Percentiles rank a stretch among this genome's conserved stretches.
These are phyloP conservation scores for Myotis yumanensis DNA, from an alignment of 2,113 vertebrate genomes.

Conservation along the genomic window DNA sequence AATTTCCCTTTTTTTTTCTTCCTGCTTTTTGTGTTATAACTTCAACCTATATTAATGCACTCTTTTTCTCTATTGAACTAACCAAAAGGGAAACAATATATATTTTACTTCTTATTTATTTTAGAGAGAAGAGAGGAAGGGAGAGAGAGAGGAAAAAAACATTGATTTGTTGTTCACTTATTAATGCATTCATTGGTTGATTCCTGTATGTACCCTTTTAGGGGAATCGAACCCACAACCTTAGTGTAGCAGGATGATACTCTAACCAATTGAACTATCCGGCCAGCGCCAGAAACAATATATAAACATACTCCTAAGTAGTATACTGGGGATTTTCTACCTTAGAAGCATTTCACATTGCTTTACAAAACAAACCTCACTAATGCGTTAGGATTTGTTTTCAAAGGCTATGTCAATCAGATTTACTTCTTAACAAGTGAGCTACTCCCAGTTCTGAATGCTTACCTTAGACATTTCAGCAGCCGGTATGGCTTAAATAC, in stretches of 20 bases:
- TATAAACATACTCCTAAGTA: neutral
- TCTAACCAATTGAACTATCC: too few species aligned
- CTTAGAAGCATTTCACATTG: neutral
- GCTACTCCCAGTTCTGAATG: neutral
- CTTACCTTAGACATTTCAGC: neutral
- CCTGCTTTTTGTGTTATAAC: neutral
- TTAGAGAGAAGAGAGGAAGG: neutral
- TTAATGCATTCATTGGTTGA: neutral
- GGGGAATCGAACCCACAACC: neutral
- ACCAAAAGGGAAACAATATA: neutral
- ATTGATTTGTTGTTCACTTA: too few species aligned
- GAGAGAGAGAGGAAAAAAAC: neutral
- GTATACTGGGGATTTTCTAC: neutral
- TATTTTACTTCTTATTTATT: neutral
- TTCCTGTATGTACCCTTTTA: neutral
- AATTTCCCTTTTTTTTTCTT: neutral
- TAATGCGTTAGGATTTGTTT: neutral
- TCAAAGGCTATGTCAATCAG: neutral
- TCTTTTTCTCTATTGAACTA: neutral
- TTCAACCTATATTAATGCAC: neutral
- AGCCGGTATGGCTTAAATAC: neutral
- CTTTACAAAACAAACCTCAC: constrained; percentile 3
- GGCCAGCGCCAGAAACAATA: too few species aligned
- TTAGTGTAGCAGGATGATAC: neutral
- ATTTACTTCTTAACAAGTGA: neutral